Base-by-base conservation (phyloP, 2,888 invertebrate genomes). In the Melinopterus prodromus region DNA sequence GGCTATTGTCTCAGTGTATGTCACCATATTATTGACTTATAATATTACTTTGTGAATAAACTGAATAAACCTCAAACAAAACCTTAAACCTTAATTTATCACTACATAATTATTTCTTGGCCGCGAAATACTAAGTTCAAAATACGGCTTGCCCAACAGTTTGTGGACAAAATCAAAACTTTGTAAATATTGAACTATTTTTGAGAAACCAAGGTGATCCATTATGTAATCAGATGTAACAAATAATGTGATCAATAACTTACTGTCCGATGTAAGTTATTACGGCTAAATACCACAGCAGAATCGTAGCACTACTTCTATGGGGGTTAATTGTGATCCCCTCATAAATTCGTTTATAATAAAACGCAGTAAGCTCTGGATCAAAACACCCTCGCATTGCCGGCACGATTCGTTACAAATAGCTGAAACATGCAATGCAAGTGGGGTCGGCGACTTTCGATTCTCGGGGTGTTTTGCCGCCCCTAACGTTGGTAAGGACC, bases 311-410 rank as follows among this genome's bases (percentile, higher is more conserved):
- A 53, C 7, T 53, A 53, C 53, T 53, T 53, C 53, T 53, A 53
- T 53, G 53, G 53, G 53, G 53, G 53, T 53, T 53, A 53, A 53
- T 71, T 74, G n/a, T 35, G 35, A 36, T 74, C 36, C 74, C n/a
- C 36, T 35, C 74, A 74, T 74, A 74, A 74, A 74, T 74, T 74
- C 74, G 74, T 74, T 74, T 74, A 74, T 74, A 74, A 74, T 74
- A 74, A 74, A 74, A 74, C 37, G 36, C 74, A 72, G 35, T 74
- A 74, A 74, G 74, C 74, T 37, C 26, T 35, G 74, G 74, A 74
- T 74, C 74, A 74, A 74, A 74, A 74, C 74, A 35, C 74, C 74
- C 74, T 37, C n/a, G n/a, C 74, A 37, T 12, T 26, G 35, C 12
- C 16, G 71, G 35, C 71, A 35, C 71, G 16, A 71, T 74, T 15